Conservation (phyloP, 2,113 vertebrate species). For the Xiphorhynchus elegans region DNA sequence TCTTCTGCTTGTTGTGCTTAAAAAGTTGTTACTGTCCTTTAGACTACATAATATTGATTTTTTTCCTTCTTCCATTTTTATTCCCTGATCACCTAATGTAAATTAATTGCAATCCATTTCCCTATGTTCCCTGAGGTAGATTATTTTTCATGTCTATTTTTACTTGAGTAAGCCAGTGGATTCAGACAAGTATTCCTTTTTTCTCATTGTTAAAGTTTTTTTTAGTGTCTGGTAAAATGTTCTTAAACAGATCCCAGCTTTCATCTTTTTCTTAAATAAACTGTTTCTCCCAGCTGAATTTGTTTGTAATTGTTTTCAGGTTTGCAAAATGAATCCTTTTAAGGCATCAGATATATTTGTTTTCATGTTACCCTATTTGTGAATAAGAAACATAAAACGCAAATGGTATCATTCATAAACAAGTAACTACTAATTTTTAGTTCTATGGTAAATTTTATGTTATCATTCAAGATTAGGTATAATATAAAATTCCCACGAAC, state of each 20-base stretch:
- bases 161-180: not conserved
- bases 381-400: constrained; percentile 24
- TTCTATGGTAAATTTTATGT: not conserved
- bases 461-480: not conserved
- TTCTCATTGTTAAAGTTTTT: not conserved
- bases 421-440: constrained; percentile 22
- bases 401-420: constrained; percentile 15
- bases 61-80: not conserved
- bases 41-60: not conserved
- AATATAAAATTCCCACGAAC: not conserved
- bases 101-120: constrained; percentile 28
- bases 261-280: constrained; percentile 13
- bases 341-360: constrained; percentile 15
- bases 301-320: not conserved
- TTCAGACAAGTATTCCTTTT: not conserved
- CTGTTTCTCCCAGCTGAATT: constrained; percentile 18
- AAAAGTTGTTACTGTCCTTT: not conserved
- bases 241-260: constrained; percentile 5
- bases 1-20: not conserved
- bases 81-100: not conserved
- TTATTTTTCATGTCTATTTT: constrained; percentile 1
- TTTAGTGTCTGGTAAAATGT: not conserved
- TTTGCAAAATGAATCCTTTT: constrained; percentile 26
- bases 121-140: not conserved
- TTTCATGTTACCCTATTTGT: constrained; percentile 17